Percentiles rank a stretch among this genome's conserved stretches.
phyloP scores from a whole-genome alignment of 2,888 invertebrate genomes.

The Athalia circularis region DNA sequence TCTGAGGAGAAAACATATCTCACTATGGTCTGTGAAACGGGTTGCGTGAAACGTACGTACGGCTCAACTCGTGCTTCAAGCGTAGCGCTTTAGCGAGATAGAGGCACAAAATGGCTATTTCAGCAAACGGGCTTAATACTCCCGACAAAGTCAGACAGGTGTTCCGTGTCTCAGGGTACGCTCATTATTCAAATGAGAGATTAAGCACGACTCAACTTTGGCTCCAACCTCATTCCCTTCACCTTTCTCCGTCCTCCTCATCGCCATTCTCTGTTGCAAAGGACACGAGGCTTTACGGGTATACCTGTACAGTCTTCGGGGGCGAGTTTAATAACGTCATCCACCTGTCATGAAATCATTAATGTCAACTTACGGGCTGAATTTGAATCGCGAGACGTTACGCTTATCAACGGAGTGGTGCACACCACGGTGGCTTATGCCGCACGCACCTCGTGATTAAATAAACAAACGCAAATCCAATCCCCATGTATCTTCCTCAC shows the following conservation, averaged over 20 bases:
- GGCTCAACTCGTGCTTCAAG: slow-evolving; percentile 29
- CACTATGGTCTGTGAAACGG: background rate
- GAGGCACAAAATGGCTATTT: slow-evolving; percentile 42
- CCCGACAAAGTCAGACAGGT: slow-evolving; percentile 44
- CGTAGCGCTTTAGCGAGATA: slow-evolving; percentile 28
- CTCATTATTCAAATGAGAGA: slow-evolving; percentile 63
- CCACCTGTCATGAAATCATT: slow-evolving; percentile 35
- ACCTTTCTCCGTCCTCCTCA: slow-evolving; percentile 34
- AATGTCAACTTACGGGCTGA: slow-evolving; percentile 34
- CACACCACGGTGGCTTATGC: background rate
- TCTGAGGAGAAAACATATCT: background rate
- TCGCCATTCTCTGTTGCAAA: slow-evolving; percentile 34
- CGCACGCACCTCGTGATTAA: background rate
- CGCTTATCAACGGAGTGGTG: slow-evolving; percentile 4
- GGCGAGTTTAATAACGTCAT: slow-evolving; percentile 38
- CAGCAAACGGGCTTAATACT: slow-evolving; percentile 44
- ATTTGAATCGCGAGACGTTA: slow-evolving; percentile 31
- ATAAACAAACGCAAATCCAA: slow-evolving; percentile 29
- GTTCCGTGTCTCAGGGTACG: slow-evolving; percentile 41
- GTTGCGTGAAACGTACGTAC: slow-evolving; percentile 14
- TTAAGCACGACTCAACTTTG: slow-evolving; percentile 53
- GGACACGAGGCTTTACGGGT: slow-evolving; percentile 40
- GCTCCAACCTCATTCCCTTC: slow-evolving; percentile 41
- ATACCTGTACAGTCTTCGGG: slow-evolving; percentile 31
- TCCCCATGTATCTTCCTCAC: background rate